Evolutionary conservation across 2,888 invertebrate genomes (phyloP).

Genomic region (Plebejus anna): DNA sequence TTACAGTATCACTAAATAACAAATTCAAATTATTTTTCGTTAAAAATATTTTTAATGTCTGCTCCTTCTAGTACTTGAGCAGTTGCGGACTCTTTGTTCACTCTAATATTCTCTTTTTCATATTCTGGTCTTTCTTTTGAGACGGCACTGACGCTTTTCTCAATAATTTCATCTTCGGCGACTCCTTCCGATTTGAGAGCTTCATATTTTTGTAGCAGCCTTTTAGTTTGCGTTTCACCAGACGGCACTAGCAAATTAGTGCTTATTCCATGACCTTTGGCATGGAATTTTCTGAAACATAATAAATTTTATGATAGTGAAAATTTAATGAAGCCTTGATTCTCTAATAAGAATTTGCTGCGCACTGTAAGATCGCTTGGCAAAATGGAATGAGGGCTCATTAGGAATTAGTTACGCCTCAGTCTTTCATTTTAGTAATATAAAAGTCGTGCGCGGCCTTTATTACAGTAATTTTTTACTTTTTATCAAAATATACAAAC

Average conservation of each 20-base stretch:
- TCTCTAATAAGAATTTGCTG: no score
- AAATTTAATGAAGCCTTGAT: no score
- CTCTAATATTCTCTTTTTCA: constrained; percentile 42
- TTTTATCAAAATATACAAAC: no score
- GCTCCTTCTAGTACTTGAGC: constrained; percentile 51
- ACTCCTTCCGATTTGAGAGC: constrained; percentile 77
- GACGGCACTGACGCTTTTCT: constrained; percentile 54
- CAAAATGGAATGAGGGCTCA: no score
- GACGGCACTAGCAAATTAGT: constrained; percentile 76
- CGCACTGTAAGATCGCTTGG: no score
- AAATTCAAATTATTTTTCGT: constrained; percentile 36
- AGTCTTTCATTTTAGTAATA: no score
- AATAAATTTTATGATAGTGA: not conserved
- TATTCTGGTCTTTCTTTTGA: constrained; percentile 48
- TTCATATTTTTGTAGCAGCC: constrained; percentile 81
- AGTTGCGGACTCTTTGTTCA: constrained; percentile 51
- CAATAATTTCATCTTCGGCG: constrained; percentile 72
- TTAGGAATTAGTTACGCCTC: no score
- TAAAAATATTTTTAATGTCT: constrained; percentile 43
- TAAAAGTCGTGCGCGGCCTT: no score
- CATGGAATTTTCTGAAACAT: constrained; percentile 82
- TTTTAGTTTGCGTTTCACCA: constrained; percentile 78
- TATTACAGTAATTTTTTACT: no score
- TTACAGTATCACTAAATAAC: not conserved
- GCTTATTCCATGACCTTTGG: constrained; percentile 76